Evolutionary conservation across 2,797 vertebrate genomes (phyloP), one percentile per base, ranked within the genome.

Genomic region (Sarcophilus harrisii): DNA sequence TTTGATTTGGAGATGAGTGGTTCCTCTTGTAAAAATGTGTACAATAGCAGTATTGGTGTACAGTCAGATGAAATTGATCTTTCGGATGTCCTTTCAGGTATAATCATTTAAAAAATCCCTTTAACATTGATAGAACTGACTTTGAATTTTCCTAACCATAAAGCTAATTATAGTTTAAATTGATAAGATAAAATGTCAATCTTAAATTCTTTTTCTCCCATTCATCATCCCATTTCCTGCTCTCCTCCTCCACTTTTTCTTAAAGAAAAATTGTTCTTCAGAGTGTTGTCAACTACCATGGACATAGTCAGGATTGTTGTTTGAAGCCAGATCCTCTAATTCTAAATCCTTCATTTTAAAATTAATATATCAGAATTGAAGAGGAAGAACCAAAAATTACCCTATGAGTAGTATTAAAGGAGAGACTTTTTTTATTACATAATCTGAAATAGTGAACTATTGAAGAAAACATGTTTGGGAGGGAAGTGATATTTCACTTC

Each of bases 51-150:
- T 98, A 99, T 99, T 87, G 99, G 99, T 59, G 99, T 99, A 92
- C 99, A 99, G 97, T 99, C 99, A 81, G 99, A 99, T 98, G 99
- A 99, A 99, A 99, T 99, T 62, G 99, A 99, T 98, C 99, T 99
- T 94, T 99, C 99, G 90, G 99, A 99, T 98, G 99, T 99, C 95
- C 99, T 99, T 73, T 99, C 99, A 99, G 99, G 99, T 99, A 98
- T 0, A 94, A 95, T 93, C 57, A 60, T 14, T 90, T 94, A 38
- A 32, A 66, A 38, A 90, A 29, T 5, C 54, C 29, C 94, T 94
- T 30, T 95, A 24, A 66, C 62, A 94, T 92, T 95, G 92, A 14
- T 66, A 29, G 38, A 21, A 93, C 38, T 94, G 87, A 21, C 4
- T 96, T 96, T 96, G 92, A 95, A 12, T 30, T 95, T 81, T 81